These are phyloP conservation scores for Psittacula cyanocephala DNA, from an alignment of 2,113 vertebrate genomes.

Conservation along the genomic window DNA sequence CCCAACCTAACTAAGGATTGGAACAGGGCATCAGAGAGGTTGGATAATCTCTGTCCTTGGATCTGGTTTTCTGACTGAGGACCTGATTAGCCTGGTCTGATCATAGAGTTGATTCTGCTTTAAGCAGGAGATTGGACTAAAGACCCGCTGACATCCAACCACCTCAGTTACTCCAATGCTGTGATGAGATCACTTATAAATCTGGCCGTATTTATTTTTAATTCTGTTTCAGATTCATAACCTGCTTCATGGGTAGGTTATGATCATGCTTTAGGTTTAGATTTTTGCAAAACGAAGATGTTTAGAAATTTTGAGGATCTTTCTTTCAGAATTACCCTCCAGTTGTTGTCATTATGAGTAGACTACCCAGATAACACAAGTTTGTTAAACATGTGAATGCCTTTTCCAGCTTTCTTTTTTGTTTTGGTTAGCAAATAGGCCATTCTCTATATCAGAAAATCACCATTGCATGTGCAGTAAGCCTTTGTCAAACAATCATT, in stretches of 20 bases:
- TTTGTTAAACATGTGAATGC: neutral
- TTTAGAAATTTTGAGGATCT: neutral
- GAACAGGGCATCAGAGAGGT: neutral
- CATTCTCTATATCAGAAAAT: neutral
- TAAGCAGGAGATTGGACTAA: neutral
- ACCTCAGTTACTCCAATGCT: neutral
- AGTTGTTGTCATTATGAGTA: neutral
- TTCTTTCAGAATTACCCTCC: neutral
- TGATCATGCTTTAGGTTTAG: neutral
- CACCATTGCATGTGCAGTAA: neutral
- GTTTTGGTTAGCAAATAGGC: neutral
- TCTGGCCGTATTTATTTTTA: neutral
- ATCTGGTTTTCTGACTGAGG: neutral
- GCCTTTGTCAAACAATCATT: neutral
- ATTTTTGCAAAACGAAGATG: neutral
- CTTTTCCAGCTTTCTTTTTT: neutral
- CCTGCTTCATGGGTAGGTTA: neutral
- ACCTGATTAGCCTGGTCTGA: neutral
- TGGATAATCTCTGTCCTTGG: neutral
- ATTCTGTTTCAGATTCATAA: neutral
- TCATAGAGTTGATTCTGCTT: neutral
- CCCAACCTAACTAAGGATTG: neutral
- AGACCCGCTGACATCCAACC: neutral
- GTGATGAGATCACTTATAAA: neutral
- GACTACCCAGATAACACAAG: neutral